Evolutionary conservation across 2,113 vertebrate genomes (phyloP).

Genomic region (Carettochelys insculpta): DNA sequence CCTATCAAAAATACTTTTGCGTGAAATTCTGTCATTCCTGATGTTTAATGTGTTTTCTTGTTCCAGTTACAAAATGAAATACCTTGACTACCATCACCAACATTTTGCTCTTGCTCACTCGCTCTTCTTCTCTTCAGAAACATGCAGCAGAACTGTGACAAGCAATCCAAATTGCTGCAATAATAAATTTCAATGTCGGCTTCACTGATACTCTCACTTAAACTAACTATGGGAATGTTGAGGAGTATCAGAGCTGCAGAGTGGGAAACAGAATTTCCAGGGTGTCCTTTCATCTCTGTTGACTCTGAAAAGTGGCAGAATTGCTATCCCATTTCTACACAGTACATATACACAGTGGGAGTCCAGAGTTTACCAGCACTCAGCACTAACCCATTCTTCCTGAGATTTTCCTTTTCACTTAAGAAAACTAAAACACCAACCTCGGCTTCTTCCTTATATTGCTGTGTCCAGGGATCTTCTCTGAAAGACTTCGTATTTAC

Average conservation of each 20-base stretch:
- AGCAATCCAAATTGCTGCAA: background rate
- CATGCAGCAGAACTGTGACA: conserved; percentile 36
- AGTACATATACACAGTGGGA: no score
- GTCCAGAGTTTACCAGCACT: background rate
- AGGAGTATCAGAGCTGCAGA: background rate
- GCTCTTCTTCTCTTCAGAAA: conserved; percentile 29
- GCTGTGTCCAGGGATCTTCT: accelerated
- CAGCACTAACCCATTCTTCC: background rate
- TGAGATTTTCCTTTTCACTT: background rate
- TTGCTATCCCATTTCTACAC: background rate
- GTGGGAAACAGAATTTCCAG: background rate
- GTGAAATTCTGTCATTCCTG: background rate
- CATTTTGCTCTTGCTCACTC: background rate
- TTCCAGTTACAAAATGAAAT: conserved; percentile 45
- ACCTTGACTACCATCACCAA: conserved; percentile 16
- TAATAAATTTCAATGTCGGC: background rate
- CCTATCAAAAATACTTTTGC: conserved; percentile 13
- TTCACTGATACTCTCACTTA: background rate
- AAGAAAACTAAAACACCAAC: background rate
- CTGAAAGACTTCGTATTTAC: background rate
- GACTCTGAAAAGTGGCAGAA: accelerated
- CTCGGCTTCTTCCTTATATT: background rate
- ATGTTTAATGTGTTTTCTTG: conserved; percentile 24
- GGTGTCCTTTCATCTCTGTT: background rate
- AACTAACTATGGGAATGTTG: background rate